phyloP scores from a whole-genome alignment of 2,888 invertebrate genomes.

The Allacma fusca region DNA sequence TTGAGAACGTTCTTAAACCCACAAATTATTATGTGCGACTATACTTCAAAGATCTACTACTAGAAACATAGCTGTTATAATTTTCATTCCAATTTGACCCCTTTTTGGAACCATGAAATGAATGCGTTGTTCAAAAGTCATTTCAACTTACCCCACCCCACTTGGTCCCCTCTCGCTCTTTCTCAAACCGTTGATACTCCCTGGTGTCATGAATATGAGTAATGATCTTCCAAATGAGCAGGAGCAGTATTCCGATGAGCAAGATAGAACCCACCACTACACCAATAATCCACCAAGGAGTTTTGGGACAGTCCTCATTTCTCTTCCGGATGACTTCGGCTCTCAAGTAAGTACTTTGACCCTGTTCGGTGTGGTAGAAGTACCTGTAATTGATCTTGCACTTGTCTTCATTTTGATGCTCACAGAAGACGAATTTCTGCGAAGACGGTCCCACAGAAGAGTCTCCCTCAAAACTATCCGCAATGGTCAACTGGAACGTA shows the following conservation, averaged over 20 bases:
- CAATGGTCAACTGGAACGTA: background rate
- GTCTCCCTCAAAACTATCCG: background rate
- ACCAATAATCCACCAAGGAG: constrained; percentile 64
- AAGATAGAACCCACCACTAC: constrained; percentile 98
- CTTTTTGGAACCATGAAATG: too few relatives aligned
- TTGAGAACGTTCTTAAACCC: too few relatives aligned
- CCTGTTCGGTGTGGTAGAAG: background rate
- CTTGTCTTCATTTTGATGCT: background rate
- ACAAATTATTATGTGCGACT: too few relatives aligned
- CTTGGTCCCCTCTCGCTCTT: constrained; percentile 1
- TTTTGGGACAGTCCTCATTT: background rate
- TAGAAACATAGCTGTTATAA: too few relatives aligned
- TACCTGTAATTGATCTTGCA: background rate
- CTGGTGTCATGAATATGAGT: constrained; percentile 96
- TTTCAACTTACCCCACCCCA: constrained; percentile 24
- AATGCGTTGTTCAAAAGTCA: background rate
- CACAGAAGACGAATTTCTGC: background rate
- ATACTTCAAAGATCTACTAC: too few relatives aligned
- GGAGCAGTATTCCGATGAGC: constrained; percentile 87
- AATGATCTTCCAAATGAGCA: constrained; percentile 95
- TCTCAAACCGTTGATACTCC: constrained; percentile 95
- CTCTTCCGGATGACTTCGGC: background rate
- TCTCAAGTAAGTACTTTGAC: background rate
- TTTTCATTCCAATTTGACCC: too few relatives aligned
- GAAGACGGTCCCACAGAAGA: background rate